Evolutionary conservation across 2,113 vertebrate genomes (phyloP).

Genomic region (Macquaria ambigua): DNA sequence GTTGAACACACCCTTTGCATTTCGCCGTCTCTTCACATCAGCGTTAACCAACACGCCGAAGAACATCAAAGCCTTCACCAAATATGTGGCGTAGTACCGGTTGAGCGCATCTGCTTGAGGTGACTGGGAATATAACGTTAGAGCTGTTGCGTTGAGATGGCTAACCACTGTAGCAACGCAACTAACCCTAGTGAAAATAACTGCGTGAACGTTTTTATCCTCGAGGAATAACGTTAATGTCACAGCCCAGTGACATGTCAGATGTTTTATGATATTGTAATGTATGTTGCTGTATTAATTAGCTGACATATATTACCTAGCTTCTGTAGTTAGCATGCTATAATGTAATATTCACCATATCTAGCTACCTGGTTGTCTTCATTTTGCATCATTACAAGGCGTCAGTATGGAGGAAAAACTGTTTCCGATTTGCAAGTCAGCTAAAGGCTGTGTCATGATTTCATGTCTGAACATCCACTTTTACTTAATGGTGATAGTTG

Average conservation of each 20-base stretch:
- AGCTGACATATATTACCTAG: background rate
- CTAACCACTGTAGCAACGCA: slow-evolving; percentile 23
- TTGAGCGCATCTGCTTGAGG: slow-evolving; percentile 59
- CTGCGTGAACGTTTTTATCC: background rate
- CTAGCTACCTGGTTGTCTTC: background rate
- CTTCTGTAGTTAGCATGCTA: slow-evolving; percentile 24
- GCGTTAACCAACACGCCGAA: background rate
- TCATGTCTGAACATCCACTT: background rate
- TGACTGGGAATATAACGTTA: slow-evolving; percentile 21
- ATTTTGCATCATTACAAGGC: background rate
- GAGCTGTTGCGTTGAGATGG: slow-evolving; percentile 7
- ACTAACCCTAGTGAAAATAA: background rate
- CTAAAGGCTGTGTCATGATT: background rate
- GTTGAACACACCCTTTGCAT: slow-evolving; percentile 44
- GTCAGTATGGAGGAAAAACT: background rate
- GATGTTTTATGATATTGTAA: too few species aligned
- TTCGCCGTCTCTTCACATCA: background rate
- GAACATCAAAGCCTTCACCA: background rate
- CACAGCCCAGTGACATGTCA: slow-evolving; percentile 13
- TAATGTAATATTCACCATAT: slow-evolving; percentile 6
- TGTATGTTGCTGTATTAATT: background rate
- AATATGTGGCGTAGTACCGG: slow-evolving; percentile 61
- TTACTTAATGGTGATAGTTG: background rate
- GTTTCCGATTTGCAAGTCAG: background rate
- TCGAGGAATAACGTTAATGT: background rate